These are phyloP conservation scores for Pseudochirops corinnae DNA, from an alignment of 2,797 vertebrate species.

Conservation along the genomic window DNA sequence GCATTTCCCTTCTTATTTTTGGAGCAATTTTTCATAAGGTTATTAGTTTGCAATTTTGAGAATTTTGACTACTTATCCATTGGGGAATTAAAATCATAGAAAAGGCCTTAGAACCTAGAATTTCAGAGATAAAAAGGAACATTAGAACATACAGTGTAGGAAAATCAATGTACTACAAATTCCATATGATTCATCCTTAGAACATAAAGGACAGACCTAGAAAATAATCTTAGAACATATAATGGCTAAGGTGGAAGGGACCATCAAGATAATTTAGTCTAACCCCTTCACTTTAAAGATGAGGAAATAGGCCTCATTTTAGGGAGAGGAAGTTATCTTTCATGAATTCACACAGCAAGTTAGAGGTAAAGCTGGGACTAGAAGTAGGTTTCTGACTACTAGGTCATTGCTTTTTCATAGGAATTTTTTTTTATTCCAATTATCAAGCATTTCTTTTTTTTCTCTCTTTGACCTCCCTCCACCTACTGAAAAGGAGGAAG, in stretches of 20 bases:
- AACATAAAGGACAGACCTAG: neutral
- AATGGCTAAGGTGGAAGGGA: neutral
- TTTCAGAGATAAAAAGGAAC: neutral
- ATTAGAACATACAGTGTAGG: neutral
- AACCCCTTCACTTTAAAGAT: neutral
- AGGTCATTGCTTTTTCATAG: neutral
- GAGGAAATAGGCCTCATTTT: neutral
- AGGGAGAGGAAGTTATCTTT: neutral
- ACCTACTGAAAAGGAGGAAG: neutral
- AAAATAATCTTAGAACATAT: neutral
- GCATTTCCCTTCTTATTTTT: neutral
- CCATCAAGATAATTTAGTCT: neutral
- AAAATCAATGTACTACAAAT: neutral
- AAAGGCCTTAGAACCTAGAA: neutral
- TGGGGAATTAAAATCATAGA: neutral
- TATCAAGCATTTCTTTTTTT: neutral
- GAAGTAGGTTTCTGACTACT: neutral
- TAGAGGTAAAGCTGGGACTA: neutral
- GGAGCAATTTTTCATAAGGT: neutral
- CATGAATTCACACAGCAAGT: neutral
- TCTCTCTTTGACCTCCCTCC: neutral
- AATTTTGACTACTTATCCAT: neutral
- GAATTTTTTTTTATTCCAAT: neutral
- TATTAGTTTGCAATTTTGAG: neutral
- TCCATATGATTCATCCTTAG: neutral